Base-by-base conservation (phyloP, 2,113 vertebrate genomes). In the Charina bottae region DNA sequence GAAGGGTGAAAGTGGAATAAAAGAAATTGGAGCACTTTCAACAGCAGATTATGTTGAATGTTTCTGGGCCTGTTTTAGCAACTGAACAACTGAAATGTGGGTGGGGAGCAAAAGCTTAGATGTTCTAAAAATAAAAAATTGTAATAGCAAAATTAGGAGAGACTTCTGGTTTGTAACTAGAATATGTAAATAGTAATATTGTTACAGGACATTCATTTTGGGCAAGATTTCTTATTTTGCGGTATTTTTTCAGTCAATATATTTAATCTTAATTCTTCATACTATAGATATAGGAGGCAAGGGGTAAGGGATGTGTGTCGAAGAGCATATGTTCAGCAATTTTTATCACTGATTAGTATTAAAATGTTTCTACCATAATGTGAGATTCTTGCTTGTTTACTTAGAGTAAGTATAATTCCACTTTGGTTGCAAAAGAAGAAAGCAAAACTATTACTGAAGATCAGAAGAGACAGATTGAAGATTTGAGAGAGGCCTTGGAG, bases 321-420 rank as follows among this genome's bases (percentile, higher is more conserved):
- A 62, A 84, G 94, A 28, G 62, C 10, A 68, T 91, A 6, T 4
- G 0, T 83, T 93, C 89, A 56, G 9, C 68, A 92, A 0, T 49
- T 93, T 90, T 42, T 54, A 64, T 59, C 83, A 2, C 24, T n/a
- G 86, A 64, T 49, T 87, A 17, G 93, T 91, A 37, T 4, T 55
- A 55, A n/a, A 62, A 6, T 42, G 64, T 55, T 78, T 90, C 0
- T 42, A 1, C 53, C 33, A 8, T 92, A 72, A 93, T 23, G 53
- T 64, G 24, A 78, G 58, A 93, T 89, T 96, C 89, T 91, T 84
- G 6, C 94, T 93, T 96, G 49, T 49, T 49, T 49, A 91, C 0
- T 0, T 95, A 99, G 99, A 96, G 90, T 83, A 99, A 98, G 95
- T 99, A 98, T 93, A 97, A 96, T 68, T 89, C 95, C 86, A 96